Percentiles rank a stretch among this genome's conserved stretches.
Conservation (phyloP, 2,888 invertebrate species). For the Teleogryllus oceanicus region DNA sequence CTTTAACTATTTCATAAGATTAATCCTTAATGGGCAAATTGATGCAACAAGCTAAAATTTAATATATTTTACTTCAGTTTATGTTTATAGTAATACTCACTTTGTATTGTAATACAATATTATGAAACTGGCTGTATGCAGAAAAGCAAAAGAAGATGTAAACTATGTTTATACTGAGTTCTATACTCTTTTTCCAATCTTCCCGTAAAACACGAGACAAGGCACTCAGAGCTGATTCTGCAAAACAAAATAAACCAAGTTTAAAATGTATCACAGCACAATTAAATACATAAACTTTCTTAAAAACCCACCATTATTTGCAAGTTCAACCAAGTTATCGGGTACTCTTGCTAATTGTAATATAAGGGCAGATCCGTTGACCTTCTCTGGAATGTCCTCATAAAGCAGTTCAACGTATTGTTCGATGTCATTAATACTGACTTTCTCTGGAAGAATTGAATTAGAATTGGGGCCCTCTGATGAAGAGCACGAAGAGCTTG, state of each 20-base stretch:
- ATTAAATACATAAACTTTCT: constrained; percentile 19
- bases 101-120: constrained; percentile 91
- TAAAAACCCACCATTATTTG: constrained; percentile 75
- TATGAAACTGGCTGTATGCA: constrained; percentile 91
- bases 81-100: constrained; percentile 47
- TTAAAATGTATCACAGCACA: constrained; percentile 12
- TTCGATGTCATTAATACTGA: constrained; percentile 80
- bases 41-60: no score
- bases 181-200: constrained; percentile 96
- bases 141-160: constrained; percentile 98
- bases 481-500: constrained; percentile 32
- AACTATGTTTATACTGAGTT: constrained; percentile 92
- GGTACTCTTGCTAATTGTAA: constrained; percentile 88
- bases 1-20: no score
- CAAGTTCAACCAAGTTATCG: constrained; percentile 88
- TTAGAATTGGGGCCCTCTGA: constrained; percentile 32
- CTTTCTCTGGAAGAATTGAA: constrained; percentile 55
- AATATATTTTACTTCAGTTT: neutral
- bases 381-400: constrained; percentile 90
- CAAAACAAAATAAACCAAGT: constrained; percentile 42
- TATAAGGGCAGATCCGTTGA: constrained; percentile 86
- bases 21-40: no score
- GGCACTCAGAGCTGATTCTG: constrained; percentile 91
- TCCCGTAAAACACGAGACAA: constrained; percentile 92
- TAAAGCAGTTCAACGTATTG: constrained; percentile 94